Evolutionary conservation across 64 coral and sea anemone genomes (phyloP).

Genomic region (Porites lutea): DNA sequence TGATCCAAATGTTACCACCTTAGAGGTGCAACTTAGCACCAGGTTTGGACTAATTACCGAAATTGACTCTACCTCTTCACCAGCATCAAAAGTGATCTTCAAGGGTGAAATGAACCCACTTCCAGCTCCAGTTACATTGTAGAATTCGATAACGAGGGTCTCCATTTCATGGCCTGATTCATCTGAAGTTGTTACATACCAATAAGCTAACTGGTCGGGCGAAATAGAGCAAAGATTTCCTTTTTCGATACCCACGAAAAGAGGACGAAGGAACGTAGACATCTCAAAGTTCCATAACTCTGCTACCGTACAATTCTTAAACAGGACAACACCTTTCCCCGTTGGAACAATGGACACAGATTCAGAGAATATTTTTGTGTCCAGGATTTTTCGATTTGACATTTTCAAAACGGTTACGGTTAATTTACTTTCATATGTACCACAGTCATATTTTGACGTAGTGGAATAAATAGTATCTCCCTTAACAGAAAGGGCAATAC

Average conservation of each 20-base stretch:
- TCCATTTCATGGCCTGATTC: neutral
- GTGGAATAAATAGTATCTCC: constrained; percentile 6
- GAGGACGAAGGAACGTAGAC: neutral
- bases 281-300: constrained; percentile 28
- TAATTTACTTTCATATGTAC: no score
- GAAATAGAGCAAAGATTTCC: neutral
- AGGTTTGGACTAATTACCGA: neutral
- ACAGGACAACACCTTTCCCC: neutral
- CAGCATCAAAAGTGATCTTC: neutral
- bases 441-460: no score
- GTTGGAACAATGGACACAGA: neutral
- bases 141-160: neutral
- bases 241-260: neutral
- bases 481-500: neutral
- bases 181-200: no score
- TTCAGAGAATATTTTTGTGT: neutral
- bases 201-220: neutral
- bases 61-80: neutral
- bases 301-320: neutral
- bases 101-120: neutral
- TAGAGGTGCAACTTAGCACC: neutral
- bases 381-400: neutral
- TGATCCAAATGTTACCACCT: neutral
- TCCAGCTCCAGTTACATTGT: neutral
- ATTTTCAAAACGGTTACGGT: neutral